Percentiles rank a stretch among this genome's conserved stretches.
Conservation (phyloP, 2,888 invertebrate species). For the Tyria jacobaeae region DNA sequence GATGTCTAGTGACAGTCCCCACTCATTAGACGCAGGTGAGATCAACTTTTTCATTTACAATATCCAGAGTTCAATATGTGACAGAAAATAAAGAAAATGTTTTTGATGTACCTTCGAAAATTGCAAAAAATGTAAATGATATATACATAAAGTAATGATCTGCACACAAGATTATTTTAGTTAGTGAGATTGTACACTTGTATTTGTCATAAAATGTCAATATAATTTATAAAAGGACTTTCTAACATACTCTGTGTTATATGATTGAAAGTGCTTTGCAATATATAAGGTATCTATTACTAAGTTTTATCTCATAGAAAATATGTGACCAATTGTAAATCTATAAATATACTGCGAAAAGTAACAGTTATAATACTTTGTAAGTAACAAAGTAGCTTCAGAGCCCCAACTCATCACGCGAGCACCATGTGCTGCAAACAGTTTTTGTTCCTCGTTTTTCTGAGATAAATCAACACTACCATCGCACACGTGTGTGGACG, state of each 20-base stretch:
- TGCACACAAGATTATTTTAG: slow-evolving; percentile 1
- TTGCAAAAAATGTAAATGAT: background rate
- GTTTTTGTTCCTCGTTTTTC: slow-evolving; percentile 6
- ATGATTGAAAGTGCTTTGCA: background rate
- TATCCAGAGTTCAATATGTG: too few relatives aligned
- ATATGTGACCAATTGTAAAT: too few relatives aligned
- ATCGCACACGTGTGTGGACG: background rate
- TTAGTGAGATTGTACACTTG: too few relatives aligned
- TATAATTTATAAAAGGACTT: too few relatives aligned
- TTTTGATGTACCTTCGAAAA: background rate
- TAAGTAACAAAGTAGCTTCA: slow-evolving; percentile 8
- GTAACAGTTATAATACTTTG: background rate
- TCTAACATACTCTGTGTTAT: background rate
- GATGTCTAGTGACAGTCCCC: too few relatives aligned
- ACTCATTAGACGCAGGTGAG: too few relatives aligned
- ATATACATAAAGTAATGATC: background rate
- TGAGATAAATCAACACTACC: slow-evolving; percentile 10
- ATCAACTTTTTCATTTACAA: too few relatives aligned
- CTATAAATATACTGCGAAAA: background rate
- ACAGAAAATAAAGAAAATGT: background rate
- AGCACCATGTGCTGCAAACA: slow-evolving; percentile 4
- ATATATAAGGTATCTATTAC: background rate
- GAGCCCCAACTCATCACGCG: background rate
- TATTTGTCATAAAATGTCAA: background rate
- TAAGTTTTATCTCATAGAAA: background rate